phyloP scores from a whole-genome alignment of 1,140 invertebrate genomes.

The Proctacanthus coquilletti region DNA sequence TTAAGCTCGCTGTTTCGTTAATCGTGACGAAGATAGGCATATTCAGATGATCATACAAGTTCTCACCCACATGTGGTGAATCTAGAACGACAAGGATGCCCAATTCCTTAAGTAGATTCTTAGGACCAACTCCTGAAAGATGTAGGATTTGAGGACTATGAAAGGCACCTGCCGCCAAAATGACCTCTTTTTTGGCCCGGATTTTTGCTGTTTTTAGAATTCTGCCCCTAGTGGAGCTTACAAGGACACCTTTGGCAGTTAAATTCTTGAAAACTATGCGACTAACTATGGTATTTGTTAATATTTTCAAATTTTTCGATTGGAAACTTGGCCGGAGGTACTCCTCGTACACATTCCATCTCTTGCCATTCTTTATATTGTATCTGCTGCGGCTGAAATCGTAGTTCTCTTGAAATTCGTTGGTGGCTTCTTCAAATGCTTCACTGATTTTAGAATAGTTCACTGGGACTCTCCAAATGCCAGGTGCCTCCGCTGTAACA shows the following conservation, averaged over 20 bases:
- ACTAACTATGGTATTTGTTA: constrained; percentile 46
- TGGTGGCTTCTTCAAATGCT: constrained; percentile 31
- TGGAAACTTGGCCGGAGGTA: constrained; percentile 50
- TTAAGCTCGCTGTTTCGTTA: constrained; percentile 42
- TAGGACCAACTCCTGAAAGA: constrained; percentile 49
- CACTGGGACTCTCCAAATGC: not conserved
- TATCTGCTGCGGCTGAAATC: constrained; percentile 34
- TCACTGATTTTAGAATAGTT: constrained; percentile 29
- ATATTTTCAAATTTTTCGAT: constrained; percentile 49
- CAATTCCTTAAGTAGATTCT: constrained; percentile 31
- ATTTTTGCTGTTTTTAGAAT: no score
- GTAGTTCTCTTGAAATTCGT: constrained; percentile 29
- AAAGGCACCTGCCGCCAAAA: constrained; percentile 51
- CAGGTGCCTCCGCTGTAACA: no score
- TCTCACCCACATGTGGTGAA: constrained; percentile 40
- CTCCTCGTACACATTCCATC: constrained; percentile 48
- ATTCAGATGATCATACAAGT: constrained; percentile 58
- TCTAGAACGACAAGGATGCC: constrained; percentile 35
- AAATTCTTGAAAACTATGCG: constrained; percentile 30
- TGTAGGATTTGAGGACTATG: constrained; percentile 56
- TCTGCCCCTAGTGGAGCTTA: no score
- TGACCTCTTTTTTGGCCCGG: constrained; percentile 45
- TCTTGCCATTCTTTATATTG: constrained; percentile 44
- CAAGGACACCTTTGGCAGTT: no score
- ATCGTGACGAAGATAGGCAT: constrained; percentile 51